These are phyloP conservation scores for Lepus americanus DNA, from an alignment of 2,113 vertebrate species.

Conservation along the genomic window DNA sequence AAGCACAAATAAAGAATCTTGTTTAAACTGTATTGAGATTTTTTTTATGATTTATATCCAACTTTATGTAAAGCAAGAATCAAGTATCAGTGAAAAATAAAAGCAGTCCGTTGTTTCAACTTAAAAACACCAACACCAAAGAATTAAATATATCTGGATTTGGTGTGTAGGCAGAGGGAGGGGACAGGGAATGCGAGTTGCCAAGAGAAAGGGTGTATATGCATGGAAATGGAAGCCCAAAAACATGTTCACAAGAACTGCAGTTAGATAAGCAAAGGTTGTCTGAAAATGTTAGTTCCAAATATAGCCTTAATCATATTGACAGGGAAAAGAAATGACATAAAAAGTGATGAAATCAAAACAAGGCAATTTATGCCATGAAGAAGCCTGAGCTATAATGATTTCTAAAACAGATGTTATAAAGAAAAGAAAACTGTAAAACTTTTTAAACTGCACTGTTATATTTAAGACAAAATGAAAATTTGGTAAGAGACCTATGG, in stretches of 20 bases:
- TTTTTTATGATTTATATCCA: constrained; percentile 40
- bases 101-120: not conserved
- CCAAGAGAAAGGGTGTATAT: constrained; percentile 30
- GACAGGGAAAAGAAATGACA: constrained; percentile 61
- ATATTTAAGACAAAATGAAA: constrained; percentile 75
- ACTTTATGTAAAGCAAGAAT: constrained; percentile 35
- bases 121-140: constrained; percentile 14
- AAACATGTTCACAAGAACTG: not conserved
- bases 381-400: constrained; percentile 73
- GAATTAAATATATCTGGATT: not conserved
- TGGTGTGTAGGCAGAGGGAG: not conserved
- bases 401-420: constrained; percentile 77
- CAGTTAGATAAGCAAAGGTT: constrained; percentile 57
- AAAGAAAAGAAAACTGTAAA: constrained; percentile 47
- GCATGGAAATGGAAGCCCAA: constrained; percentile 28
- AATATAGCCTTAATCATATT: constrained; percentile 64
- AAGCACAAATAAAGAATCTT: not conserved
- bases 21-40: constrained; percentile 16
- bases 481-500: constrained; percentile 18
- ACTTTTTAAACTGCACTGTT: constrained; percentile 65
- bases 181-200: not conserved
- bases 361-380: constrained; percentile 73
- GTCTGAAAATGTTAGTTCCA: constrained; percentile 55
- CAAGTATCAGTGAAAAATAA: constrained; percentile 23
- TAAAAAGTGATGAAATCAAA: constrained; percentile 73